A percentile compares a stretch with the other conserved stretches of the same genome.
Evolutionary conservation across 1,140 invertebrate genomes (phyloP).

Genomic region (Papilio polyxenes): DNA sequence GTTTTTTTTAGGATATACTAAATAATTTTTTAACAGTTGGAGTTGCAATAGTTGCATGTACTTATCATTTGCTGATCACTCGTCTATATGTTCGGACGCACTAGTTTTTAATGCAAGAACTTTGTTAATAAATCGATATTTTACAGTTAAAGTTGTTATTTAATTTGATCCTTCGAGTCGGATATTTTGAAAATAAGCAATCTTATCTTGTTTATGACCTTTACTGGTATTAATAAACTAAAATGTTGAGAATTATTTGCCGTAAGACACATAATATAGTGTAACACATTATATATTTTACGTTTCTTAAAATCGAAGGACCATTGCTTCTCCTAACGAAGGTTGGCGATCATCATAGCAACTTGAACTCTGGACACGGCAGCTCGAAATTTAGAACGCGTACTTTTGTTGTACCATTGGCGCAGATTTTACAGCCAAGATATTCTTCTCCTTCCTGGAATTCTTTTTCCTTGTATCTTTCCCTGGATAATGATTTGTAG

Average conservation of each 20-base stretch:
- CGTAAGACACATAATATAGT: not conserved
- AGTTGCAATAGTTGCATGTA: conserved; percentile 39
- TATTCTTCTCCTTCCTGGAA: no score
- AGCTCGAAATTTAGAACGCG: no score
- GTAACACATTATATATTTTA: not conserved
- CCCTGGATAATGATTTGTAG: no score
- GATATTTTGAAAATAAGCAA: conserved; percentile 33
- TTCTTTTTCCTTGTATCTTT: no score
- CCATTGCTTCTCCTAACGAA: not conserved
- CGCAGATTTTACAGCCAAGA: no score
- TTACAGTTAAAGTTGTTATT: conserved; percentile 41
- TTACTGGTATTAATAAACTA: not conserved
- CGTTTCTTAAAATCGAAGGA: not conserved
- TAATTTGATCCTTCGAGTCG: conserved; percentile 48
- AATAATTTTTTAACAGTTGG: not conserved
- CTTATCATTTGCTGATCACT: conserved; percentile 52
- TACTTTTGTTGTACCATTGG: no score
- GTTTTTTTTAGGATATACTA: conserved; percentile 35
- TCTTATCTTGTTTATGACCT: no score
- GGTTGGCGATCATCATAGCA: no score
- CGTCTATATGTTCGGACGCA: conserved; percentile 53
- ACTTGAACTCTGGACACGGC: no score
- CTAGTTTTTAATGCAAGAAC: conserved; percentile 58
- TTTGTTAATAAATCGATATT: conserved; percentile 55
- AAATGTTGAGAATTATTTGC: not conserved